Evolutionary conservation across 2,113 vertebrate species (phyloP), one percentile per base, ranked within the genome.

Genomic region (Euleptes europaea): DNA sequence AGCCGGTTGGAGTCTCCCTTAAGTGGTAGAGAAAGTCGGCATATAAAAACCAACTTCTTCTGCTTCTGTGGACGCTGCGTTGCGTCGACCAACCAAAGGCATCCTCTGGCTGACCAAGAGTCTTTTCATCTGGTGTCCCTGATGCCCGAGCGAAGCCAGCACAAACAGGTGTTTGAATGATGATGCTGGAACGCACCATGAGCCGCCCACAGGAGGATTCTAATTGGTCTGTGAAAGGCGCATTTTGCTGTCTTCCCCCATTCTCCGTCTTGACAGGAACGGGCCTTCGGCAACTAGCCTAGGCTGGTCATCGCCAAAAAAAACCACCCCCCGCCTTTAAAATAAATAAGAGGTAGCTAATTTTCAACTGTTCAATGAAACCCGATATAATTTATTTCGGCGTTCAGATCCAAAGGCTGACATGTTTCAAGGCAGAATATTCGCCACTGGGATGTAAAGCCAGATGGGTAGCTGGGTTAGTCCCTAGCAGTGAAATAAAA

Each of bases 101-200:
- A 47, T 23, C 26, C 72, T 86, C 83, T 74, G 81, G 66, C 23
- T 31, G 66, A 84, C 71, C 70, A 40, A n/a, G 83, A 26, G 11
- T 54, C 33, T 49, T 78, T 73, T 88, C 3, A 5, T 74, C 31
- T 80, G 49, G 4, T 0, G 1, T 77, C 85, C 82, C 42, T 33
- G 69, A 0, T 66, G 71, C 85, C 54, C 77, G 73, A n/a, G 72
- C 60, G 3, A 5, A 57, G 40, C 31, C 40, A 76, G 9, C 21
- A n/a, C 4, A 26, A 35, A 54, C 26, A 33, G 14, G 26, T 87
- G 60, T 84, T 89, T 86, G 40, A 87, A 44, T 44, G 79, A 54
- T 70, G 15, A 44, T 85, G 80, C 14, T 88, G 57, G 44, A 91
- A 86, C 82, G 76, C 83, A 13, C 78, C 78, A 0, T 47, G 10